Base-by-base conservation (phyloP, 2,797 vertebrate species). In the Enteromius treurensis region DNA sequence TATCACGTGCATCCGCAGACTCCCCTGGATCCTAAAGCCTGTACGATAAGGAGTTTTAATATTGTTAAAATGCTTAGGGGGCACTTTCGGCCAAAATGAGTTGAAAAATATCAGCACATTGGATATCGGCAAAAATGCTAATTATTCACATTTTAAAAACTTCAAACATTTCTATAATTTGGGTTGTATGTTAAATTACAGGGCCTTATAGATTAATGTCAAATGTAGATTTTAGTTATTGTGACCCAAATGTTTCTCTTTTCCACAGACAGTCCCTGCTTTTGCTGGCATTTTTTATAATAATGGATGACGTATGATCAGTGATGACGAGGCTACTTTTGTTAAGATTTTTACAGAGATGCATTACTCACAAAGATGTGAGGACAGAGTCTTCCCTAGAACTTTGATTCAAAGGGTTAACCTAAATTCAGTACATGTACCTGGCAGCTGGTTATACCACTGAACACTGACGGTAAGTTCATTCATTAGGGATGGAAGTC, bases 401-500 rank as follows among this genome's bases (percentile, higher is more conserved):
- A 26, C 32, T 51, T 26, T 7, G 17, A 53, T 65, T 32, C 32
- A 49, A 62, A 73, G 7, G 32, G 10, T 74, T 40, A 29, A n/a
- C 14, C 53, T 29, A 40, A 32, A 74, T 86, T 55, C 40, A 67
- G 40, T 55, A 75, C 34, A 23, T 65, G 53, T 32, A 55, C 42
- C 53, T 67, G 60, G 58, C 32, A 60, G 40, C 67, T 4, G 23
- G 79, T n/a, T 26, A 32, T 29, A 47, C 49, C 23, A 5, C 42
- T 21, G 10, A 74, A 73, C 4, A 37, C 17, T 69, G 13, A 58
- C 40, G 37, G 68, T 81, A 77, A 68, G 55, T 77, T 90, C 87
- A 80, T 88, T 90, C 87, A 87, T 91, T 88, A 87, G 77, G 87
- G 68, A 86, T 76, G 64, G 69, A 64, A 79, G 68, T 86, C 67